phyloP scores from a whole-genome alignment of 2,888 invertebrate genomes.

The Pharmacophagus antenor region DNA sequence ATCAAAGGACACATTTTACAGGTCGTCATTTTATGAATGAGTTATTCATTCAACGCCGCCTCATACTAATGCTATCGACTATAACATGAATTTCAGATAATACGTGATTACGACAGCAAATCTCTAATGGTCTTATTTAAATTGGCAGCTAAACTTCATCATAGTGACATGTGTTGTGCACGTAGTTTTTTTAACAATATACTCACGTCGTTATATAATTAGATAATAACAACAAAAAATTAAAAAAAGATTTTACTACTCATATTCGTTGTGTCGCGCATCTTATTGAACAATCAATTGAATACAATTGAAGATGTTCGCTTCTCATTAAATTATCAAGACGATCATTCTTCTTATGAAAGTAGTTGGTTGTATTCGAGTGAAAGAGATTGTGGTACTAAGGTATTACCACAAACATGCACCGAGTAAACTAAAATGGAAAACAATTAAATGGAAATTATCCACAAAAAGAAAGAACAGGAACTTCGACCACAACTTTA shows the following conservation, averaged over 20 bases:
- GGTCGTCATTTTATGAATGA: constrained; percentile 13
- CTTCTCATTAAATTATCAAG: constrained; percentile 28
- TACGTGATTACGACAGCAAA: background rate
- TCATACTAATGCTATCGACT: constrained; percentile 5
- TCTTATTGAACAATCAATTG: constrained; percentile 32
- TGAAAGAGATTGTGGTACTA: background rate
- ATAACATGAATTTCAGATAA: constrained; percentile 20
- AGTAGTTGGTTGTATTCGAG: background rate
- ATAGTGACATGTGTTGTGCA: background rate
- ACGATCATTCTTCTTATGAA: background rate
- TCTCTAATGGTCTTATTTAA: background rate
- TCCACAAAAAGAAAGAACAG: constrained; percentile 11
- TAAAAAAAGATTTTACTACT: constrained; percentile 12
- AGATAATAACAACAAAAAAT: background rate
- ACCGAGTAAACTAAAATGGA: constrained; percentile 14
- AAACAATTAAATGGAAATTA: constrained; percentile 22
- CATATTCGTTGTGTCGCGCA: constrained; percentile 22
- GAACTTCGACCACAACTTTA: constrained; percentile 14
- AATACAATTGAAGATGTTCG: constrained; percentile 32
- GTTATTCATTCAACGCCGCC: constrained; percentile 19
- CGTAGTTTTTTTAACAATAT: background rate
- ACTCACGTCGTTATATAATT: background rate
- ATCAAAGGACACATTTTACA: constrained; percentile 31
- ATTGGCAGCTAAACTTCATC: background rate
- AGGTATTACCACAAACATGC: constrained; percentile 2